These are phyloP conservation scores for Cephalopachus bancanus DNA, from an alignment of 2,797 vertebrate species.

Conservation along the genomic window DNA sequence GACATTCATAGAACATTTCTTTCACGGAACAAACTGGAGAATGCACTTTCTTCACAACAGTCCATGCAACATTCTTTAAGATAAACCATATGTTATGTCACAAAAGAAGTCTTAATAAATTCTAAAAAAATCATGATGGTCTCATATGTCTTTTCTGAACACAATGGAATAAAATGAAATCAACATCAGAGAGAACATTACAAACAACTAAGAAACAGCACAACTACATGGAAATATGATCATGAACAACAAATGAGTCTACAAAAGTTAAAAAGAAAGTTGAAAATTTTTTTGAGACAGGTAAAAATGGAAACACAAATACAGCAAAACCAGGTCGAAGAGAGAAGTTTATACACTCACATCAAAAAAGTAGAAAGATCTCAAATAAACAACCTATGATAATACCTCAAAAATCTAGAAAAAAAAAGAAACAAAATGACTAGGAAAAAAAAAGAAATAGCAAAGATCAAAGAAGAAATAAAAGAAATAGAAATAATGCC, in stretches of 20 bases:
- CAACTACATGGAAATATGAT: background rate
- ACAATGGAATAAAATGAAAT: no score
- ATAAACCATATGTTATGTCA: no score
- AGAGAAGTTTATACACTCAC: background rate
- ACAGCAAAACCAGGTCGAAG: background rate
- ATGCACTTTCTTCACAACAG: no score
- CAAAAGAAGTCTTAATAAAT: no score
- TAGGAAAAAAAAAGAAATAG: background rate
- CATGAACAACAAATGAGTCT: background rate
- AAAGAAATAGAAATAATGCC: background rate
- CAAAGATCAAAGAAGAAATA: background rate
- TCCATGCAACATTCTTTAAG: no score
- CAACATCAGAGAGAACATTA: no score
- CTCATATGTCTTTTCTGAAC: no score
- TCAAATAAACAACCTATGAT: background rate
- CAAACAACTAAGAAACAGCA: no score
- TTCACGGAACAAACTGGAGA: no score
- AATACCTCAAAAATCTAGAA: background rate
- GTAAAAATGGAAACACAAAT: background rate
- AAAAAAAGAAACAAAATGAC: background rate
- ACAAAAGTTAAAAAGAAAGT: background rate
- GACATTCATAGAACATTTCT: no score
- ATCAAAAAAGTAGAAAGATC: background rate
- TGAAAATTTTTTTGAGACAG: background rate
- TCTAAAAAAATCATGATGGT: no score